Percentiles rank a stretch among this genome's conserved stretches.
phyloP scores from a whole-genome alignment of 2,888 invertebrate genomes.

The Aquatica leii region DNA sequence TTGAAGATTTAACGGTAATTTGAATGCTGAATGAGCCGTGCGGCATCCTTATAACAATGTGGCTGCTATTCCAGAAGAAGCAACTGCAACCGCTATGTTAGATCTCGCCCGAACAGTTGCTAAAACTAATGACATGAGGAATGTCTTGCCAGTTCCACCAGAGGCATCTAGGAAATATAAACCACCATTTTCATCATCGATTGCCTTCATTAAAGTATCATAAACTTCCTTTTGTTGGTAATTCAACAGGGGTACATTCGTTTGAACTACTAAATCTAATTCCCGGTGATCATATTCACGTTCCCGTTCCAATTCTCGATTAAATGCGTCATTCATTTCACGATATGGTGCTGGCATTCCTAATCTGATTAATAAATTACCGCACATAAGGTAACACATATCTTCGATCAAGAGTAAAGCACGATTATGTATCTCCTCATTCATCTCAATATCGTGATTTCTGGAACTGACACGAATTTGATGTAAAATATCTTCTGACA shows the following conservation, averaged over 20 bases:
- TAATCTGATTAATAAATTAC: conserved; percentile 37
- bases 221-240: too few species aligned
- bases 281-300: too few species aligned
- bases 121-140: neutral
- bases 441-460: conserved; percentile 36
- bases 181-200: conserved; percentile 32
- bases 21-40: neutral
- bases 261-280: too few species aligned
- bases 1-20: too few species aligned
- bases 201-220: conserved; percentile 21
- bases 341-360: conserved; percentile 47
- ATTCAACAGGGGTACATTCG: too few species aligned
- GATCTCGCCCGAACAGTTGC: neutral
- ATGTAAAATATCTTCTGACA: conserved; percentile 42
- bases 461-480: conserved; percentile 31
- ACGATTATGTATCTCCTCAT: conserved; percentile 9
- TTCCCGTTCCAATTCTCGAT: too few species aligned
- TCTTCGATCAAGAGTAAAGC: conserved; percentile 33
- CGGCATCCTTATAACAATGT: too few species aligned
- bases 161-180: conserved; percentile 36
- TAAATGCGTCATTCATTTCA: too few species aligned
- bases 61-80: too few species aligned
- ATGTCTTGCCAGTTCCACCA: conserved; percentile 1
- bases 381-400: too few species aligned
- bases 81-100: neutral